phyloP scores from a whole-genome alignment of 2,113 vertebrate genomes.

The Vidua chalybeata region DNA sequence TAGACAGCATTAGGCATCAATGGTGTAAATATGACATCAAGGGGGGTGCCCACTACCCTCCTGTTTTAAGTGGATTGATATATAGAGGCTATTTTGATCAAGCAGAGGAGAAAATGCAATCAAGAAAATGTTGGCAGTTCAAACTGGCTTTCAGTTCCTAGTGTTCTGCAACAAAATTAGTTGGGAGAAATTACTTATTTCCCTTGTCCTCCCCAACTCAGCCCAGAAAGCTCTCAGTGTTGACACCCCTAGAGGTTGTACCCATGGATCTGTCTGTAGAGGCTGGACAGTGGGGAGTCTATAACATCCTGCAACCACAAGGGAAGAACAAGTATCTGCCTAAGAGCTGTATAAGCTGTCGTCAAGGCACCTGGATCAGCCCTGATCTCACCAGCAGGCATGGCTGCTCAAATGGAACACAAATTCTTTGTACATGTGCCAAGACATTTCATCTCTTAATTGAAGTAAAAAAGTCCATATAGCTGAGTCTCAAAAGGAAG shows the following conservation, averaged over 20 bases:
- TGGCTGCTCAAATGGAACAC: not conserved
- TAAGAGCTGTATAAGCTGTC: not conserved
- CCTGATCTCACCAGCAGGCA: slow-evolving; percentile 11
- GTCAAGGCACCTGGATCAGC: not conserved
- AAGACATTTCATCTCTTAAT: slow-evolving; percentile 16
- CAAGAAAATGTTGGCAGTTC: not conserved
- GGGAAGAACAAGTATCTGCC: not conserved
- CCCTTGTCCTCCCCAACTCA: not conserved
- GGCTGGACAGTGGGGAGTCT: not conserved
- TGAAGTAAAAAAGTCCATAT: not conserved
- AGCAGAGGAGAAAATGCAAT: not conserved
- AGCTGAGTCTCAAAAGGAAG: not conserved
- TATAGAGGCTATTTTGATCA: not conserved
- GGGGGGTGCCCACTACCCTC: not conserved
- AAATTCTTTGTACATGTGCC: not conserved
- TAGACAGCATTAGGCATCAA: fast-evolving
- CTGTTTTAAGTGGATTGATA: not conserved
- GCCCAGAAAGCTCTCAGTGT: not conserved
- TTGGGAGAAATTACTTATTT: not conserved
- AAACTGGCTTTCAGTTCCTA: not conserved
- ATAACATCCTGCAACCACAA: not conserved
- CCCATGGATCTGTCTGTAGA: not conserved
- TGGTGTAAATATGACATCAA: not conserved
- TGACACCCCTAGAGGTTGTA: not conserved
- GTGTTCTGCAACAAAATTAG: fast-evolving